Base-by-base conservation (phyloP, 2,113 vertebrate genomes). In the Glaucidium brasilianum region DNA sequence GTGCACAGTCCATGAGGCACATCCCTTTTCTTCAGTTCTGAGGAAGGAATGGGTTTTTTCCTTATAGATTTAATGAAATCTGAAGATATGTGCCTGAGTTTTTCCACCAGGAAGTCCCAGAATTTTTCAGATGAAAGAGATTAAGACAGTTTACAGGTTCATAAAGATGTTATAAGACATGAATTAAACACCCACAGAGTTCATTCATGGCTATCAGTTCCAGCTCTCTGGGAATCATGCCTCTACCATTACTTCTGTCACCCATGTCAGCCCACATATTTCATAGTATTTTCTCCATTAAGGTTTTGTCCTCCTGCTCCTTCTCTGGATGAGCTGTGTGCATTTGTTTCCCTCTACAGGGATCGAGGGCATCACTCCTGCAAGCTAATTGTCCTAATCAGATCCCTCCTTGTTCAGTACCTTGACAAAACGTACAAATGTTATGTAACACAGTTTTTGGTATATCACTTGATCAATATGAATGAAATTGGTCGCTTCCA, bases 371-470 rank as follows among this genome's bases (percentile, higher is more conserved):
- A 50, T 19, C 14, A 41, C 20, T 32, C 32, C 39, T 47, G 25
- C 25, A 47, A 90, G 39, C 8, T 77, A 37, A 71, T 0, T 64
- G 39, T 73, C 55, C 23, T 52, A 22, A 63, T 17, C 4, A 66
- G 17, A 77, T 32, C 26, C 47, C 10, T 69, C 55, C 25, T 77
- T 17, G 12, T 22, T 58, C 47, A 79, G 27, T 26, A 62, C 8
- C 23, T 49, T 49, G 27, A 35, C 11, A 20, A 2, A 5, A 83
- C 5, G 41, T 2, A 56, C 45, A 83, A 45, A 58, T 10, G 20
- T 30, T 11, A 58, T 0, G 0, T 11, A 35, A 79, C n/a, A 19
- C 16, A 27, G 10, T 1, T n/a, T 71, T 53, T 58, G 41, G 8
- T 20, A 1, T 25, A 43, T 34, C 35, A 43, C 32, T 35, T 34